phyloP scores from a whole-genome alignment of 1,140 invertebrate species.

The Sogatella furcifera region DNA sequence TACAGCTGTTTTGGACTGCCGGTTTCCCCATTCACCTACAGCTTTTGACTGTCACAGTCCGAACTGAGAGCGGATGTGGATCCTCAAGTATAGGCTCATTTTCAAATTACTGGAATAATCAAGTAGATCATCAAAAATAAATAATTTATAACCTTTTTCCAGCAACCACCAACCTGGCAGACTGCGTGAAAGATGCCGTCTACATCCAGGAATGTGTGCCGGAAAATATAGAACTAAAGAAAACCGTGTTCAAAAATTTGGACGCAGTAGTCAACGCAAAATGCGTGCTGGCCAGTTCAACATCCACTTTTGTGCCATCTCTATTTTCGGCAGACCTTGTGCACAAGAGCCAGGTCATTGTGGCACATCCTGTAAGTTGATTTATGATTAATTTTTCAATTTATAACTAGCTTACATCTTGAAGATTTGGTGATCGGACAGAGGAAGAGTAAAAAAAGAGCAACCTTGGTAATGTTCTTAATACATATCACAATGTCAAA shows the following conservation, averaged over 20 bases:
- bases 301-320: constrained; percentile 81
- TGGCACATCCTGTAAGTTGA: constrained; percentile 74
- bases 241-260: constrained; percentile 63
- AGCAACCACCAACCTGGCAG: constrained; percentile 53
- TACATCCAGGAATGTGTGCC: constrained; percentile 88
- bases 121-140: too few species aligned
- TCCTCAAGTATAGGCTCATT: too few species aligned
- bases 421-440: too few species aligned
- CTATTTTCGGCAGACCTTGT: constrained; percentile 67
- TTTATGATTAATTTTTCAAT: neutral
- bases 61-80: too few species aligned
- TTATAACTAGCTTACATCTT: too few species aligned
- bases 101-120: too few species aligned
- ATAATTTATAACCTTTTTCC: constrained; percentile 19
- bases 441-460: too few species aligned
- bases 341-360: constrained; percentile 60
- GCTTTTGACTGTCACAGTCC: too few species aligned
- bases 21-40: too few species aligned
- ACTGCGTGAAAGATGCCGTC: constrained; percentile 56
- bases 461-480: too few species aligned
- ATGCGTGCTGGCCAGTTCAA: constrained; percentile 80
- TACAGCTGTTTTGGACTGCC: too few species aligned
- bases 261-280: constrained; percentile 61
- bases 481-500: too few species aligned
- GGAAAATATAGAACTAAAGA: constrained; percentile 76